Base-by-base conservation (phyloP, 2,113 vertebrate genomes). In the Ageneiosus marmoratus region DNA sequence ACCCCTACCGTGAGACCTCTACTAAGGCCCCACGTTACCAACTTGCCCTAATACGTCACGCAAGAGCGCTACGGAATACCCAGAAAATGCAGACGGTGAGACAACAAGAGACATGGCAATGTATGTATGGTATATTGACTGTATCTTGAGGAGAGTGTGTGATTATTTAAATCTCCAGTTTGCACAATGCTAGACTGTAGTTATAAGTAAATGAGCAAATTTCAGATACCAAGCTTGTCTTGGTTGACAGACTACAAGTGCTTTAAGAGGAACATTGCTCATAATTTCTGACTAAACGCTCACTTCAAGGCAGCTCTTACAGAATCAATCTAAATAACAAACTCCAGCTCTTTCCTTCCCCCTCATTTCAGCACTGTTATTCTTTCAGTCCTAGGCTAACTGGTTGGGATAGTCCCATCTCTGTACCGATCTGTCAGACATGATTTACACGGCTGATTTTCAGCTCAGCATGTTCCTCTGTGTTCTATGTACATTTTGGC, bases 341-440 rank as follows among this genome's bases (percentile, higher is more conserved):
- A 27, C 10, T 34, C 51, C 37, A n/a, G 22, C 18, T 9, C 4
- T 18, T 41, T 41, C 56, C 18, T 27, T 5, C 13, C 58, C 53
- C 22, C 48, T 55, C 15, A 70, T 51, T 53, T 34, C 5, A 80
- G 60, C 56, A 80, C 32, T 37, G 27, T 69, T 73, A 50, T 72
- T 73, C 44, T 53, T 51, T 50, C 73, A 70, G 56, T 53, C 12
- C 63, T 50, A 83, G 50, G 78, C 51, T 58, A 77, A 86, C 82
- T 65, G 78, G 79, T 84, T 65, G 9, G 58, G 48, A 73, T 11
- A 55, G 72, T 84, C 83, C 70, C 27, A 11, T 37, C 8, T 11
- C 58, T 44, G 41, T 50, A 5, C 27, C 16, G 56, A 22, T 80
- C 24, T 51, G 50, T 53, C 70, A 46, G 22, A 82, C 67, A 12